These are phyloP conservation scores for Podabrus alpinus DNA, from an alignment of 2,888 invertebrate species.

Conservation along the genomic window DNA sequence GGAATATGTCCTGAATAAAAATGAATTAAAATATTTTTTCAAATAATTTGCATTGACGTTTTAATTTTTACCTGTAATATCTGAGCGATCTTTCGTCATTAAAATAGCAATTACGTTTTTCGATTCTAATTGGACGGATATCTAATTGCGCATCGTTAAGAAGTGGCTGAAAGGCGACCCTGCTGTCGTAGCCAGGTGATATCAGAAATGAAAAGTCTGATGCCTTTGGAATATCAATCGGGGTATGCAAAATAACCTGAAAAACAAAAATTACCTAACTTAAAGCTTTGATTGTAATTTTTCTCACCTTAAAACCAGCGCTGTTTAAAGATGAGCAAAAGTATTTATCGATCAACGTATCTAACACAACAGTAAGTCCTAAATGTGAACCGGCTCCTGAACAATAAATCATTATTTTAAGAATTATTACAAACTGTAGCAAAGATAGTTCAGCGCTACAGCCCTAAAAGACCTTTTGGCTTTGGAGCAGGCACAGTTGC, in stretches of 20 bases:
- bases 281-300: too few species aligned
- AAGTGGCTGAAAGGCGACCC: constrained; percentile 70
- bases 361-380: constrained; percentile 72
- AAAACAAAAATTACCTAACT: neutral
- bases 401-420: neutral
- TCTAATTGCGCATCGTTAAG: constrained; percentile 66
- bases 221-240: constrained; percentile 80
- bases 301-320: constrained; percentile 12
- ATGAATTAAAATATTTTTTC: neutral
- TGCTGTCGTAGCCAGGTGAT: constrained; percentile 72
- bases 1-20: constrained; percentile 4
- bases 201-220: constrained; percentile 74
- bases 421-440: neutral
- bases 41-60: neutral
- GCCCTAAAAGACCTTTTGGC: too few species aligned
- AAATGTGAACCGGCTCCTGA: constrained; percentile 73
- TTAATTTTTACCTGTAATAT: constrained; percentile 60
- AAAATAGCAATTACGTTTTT: constrained; percentile 73
- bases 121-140: constrained; percentile 63
- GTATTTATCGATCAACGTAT: constrained; percentile 74
- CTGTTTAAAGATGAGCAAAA: constrained; percentile 80
- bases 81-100: constrained; percentile 70
- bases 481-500: too few species aligned
- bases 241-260: constrained; percentile 77
- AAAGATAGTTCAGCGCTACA: too few species aligned